Evolutionary conservation across 2,113 vertebrate genomes (phyloP), one percentile per base, ranked within the genome.

Genomic region (Trogon surrucura): DNA sequence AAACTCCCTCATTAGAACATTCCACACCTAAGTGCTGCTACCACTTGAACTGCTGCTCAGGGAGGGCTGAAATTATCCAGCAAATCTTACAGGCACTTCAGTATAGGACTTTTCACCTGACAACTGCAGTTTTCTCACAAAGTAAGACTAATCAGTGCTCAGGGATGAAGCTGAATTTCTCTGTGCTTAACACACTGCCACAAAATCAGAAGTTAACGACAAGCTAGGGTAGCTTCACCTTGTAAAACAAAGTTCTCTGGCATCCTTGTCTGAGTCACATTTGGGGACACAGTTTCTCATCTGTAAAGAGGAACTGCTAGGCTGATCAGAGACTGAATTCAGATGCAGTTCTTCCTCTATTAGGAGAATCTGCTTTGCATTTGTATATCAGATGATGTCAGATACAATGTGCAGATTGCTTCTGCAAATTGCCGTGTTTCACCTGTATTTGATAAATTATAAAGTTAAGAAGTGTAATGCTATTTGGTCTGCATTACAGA

Each of bases 221-320:
- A 30, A 53, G 19, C 8, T 34, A 26, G 15, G 2, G 53, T 20
- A 71, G 17, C 65, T 79, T 56, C 10, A 3, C 41, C 34, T 45
- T 34, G 32, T 64, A 48, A 2, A 2, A 30, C 7, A 27, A 57
- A 0, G 1, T 47, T 19, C 29, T 75, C 36, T 36, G n/a, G 16
- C 67, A 67, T 18, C 57, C 26, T 4, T 13, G 13, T 51, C 7
- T 41, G 34, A 48, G 41, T 51, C 3, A 7, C 7, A 30, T 14
- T 47, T n/a, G 16, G 51, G 27, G 8, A 74, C 1, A 13, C 10
- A 66, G 9, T 30, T 32, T 50, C 18, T 74, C 16, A 27, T 1
- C 22, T 36, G 19, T 21, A 75, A 66, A 48, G 10, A 58, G 23
- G 45, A 29, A 10, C 41, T 73, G 9, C 8, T 8, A 18, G 51